These are phyloP conservation scores for Drosophila prosaltans DNA, from an alignment of 1,140 invertebrate genomes.

Conservation along the genomic window DNA sequence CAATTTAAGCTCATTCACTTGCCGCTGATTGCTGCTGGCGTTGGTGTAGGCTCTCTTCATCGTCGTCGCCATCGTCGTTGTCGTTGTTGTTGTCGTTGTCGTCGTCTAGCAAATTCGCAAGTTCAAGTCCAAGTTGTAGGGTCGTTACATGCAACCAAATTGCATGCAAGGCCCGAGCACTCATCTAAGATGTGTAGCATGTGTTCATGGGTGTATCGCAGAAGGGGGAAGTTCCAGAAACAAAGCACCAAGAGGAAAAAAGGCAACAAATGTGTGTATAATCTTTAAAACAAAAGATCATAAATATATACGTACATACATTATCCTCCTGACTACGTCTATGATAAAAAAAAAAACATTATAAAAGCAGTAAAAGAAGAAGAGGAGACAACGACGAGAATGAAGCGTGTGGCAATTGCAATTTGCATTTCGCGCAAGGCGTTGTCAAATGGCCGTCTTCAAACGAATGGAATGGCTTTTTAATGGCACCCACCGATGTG, in stretches of 20 bases:
- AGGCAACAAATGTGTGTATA: too few relatives aligned
- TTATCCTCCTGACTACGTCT: background rate
- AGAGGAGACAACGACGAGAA: background rate
- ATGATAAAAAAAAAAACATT: background rate
- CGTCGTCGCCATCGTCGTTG: background rate
- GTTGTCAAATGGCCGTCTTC: constrained; percentile 66
- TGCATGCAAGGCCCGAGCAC: constrained; percentile 60
- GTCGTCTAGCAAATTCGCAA: constrained; percentile 78
- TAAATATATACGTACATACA: too few relatives aligned
- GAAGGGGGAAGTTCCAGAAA: background rate
- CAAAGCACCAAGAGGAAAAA: too few relatives aligned
- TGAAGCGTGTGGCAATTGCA: constrained; percentile 53
- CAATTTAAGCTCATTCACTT: constrained; percentile 81
- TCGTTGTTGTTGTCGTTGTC: constrained; percentile 17
- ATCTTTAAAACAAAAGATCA: too few relatives aligned
- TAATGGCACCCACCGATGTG: constrained; percentile 57
- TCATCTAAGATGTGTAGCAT: constrained; percentile 49
- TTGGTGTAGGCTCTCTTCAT: constrained; percentile 42
- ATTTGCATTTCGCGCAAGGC: constrained; percentile 71
- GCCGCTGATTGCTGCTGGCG: constrained; percentile 77
- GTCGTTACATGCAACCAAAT: constrained; percentile 63
- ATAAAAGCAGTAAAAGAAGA: background rate
- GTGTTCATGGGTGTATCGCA: background rate
- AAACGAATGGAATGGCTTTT: constrained; percentile 50
- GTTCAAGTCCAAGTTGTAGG: constrained; percentile 72